Base-by-base conservation (phyloP, 2,888 invertebrate genomes). In the Bellardia bayeri region DNA sequence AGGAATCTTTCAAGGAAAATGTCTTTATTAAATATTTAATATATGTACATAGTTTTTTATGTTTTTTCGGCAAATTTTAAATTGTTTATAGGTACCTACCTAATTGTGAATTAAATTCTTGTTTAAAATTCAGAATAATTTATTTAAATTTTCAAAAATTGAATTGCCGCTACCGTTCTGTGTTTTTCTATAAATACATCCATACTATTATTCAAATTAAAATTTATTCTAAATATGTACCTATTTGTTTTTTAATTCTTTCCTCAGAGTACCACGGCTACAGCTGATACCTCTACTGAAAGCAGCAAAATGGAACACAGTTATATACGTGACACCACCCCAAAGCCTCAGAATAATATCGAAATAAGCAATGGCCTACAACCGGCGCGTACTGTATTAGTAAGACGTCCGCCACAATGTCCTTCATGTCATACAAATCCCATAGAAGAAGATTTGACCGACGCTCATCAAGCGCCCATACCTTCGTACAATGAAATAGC, bases 251-350 rank as follows among this genome's bases (percentile, higher is more conserved):
- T 40, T 61, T 2, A 23, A 42, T 42, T 69, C 23, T 23, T 61
- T 42, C 64, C 30, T n/a, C 58, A 86, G 86, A 83, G 82, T 64
- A 83, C 88, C 1, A 88, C 86, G n/a, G 88, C 86, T 8, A 86
- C 83, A 9, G 86, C 83, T 30, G 86, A 86, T 58, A 86, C 88
- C 13, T 88, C 86, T 9, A 76, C 75, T 11, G 85, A 88, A n/a
- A 85, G 85, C 30, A 85, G 76, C 40, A 90, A 94, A 85, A 95
- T 96, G 93, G 97, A 97, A 90, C 97, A 97, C 90, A 95, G 95
- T 90, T 97, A 97, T 91, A 95, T 96, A 9, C 95, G 96, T 89
- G 96, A 97, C 72, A 95, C 95, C 94, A 76, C 89, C 0, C 16
- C 37, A 16, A 91, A 92, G 2, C 88, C 90, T 1, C 58, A 84